Percentiles rank a stretch among this genome's conserved stretches.
Conservation (phyloP, 1,140 invertebrate species). For the Dryas iulia region DNA sequence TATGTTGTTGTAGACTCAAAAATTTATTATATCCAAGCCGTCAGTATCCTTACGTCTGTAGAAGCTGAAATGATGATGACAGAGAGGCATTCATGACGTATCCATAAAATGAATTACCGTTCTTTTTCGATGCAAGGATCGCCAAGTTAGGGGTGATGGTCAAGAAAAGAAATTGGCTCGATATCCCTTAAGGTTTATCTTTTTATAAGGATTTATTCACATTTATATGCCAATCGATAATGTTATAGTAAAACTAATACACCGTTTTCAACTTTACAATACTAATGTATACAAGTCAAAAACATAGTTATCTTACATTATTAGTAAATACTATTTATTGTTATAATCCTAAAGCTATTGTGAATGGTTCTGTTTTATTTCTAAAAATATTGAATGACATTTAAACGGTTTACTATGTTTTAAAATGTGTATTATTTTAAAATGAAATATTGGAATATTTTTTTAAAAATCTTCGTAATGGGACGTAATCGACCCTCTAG, state of each 20-base stretch:
- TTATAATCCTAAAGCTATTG: constrained; percentile 73
- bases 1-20: background rate
- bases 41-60: background rate
- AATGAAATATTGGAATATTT: constrained; percentile 40
- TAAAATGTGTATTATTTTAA: constrained; percentile 32
- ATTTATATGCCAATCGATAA: constrained; percentile 74
- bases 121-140: constrained; percentile 72
- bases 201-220: constrained; percentile 76
- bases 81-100: constrained; percentile 78
- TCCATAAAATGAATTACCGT: constrained; percentile 79
- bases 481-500: constrained; percentile 55
- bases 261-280: constrained; percentile 63
- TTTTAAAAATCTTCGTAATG: constrained; percentile 39
- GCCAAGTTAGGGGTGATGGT: constrained; percentile 66
- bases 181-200: constrained; percentile 59
- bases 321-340: constrained; percentile 73
- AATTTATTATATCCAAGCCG: background rate
- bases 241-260: constrained; percentile 71
- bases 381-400: constrained; percentile 56
- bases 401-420: constrained; percentile 46
- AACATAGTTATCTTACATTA: constrained; percentile 77
- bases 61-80: constrained; percentile 61
- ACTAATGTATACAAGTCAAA: constrained; percentile 79
- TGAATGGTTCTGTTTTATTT: constrained; percentile 68
- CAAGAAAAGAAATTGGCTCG: constrained; percentile 65